Evolutionary conservation across 2,113 vertebrate species (phyloP).

Genomic region (Tetrax tetrax): DNA sequence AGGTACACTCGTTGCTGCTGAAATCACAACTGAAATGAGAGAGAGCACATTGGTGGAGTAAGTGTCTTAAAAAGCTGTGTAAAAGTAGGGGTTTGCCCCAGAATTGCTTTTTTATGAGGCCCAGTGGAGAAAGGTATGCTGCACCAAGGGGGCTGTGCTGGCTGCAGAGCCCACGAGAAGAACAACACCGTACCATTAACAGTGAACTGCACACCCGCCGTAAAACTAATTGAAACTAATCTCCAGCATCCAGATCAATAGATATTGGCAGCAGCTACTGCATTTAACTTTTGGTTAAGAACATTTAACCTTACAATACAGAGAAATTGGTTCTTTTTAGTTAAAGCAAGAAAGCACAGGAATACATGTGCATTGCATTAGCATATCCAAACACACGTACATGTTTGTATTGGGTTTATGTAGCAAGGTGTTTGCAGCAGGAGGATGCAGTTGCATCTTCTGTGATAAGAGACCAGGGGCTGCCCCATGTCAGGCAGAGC

Average conservation of each 20-base stretch:
- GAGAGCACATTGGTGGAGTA: background rate
- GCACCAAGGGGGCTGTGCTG: background rate
- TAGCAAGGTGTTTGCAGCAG: background rate
- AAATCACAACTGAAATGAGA: background rate
- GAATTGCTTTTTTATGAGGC: no score
- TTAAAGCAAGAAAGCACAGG: background rate
- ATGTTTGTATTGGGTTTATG: background rate
- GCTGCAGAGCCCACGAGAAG: background rate
- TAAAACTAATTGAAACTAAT: conserved; percentile 28
- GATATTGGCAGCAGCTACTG: background rate
- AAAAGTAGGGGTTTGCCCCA: background rate
- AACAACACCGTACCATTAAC: background rate
- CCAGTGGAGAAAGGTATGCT: no score
- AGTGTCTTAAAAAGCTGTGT: background rate
- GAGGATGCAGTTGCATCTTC: background rate
- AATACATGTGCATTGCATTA: rapidly evolving
- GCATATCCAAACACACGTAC: background rate
- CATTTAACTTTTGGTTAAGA: background rate
- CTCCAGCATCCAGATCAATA: conserved; percentile 7
- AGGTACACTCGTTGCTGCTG: background rate
- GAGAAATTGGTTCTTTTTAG: background rate
- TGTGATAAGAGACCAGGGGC: background rate
- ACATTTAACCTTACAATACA: background rate
- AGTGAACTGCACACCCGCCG: background rate
- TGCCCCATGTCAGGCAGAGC: background rate